Base-by-base conservation (phyloP, 30 jellyfish, hydroid and myxozoan genomes). In the Nemopilema nomurai region DNA sequence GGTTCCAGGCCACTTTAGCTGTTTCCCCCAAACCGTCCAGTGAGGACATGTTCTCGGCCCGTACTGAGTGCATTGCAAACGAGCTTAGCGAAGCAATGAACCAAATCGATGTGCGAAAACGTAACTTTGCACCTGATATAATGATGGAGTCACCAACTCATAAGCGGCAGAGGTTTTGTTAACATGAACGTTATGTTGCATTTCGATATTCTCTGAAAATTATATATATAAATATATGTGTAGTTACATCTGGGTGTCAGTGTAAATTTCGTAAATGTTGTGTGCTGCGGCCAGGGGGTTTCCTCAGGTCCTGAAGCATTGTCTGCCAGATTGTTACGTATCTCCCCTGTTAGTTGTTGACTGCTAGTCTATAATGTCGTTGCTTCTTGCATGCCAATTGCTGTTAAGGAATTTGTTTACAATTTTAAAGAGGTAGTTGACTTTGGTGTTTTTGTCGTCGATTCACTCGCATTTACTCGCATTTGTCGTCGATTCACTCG, bases 101-200 rank as follows among this genome's bases (percentile, higher is more conserved):
- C 53, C 70, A 52, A 23, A 51, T 51, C 64, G 96, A 87, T 31
- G 96, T 92, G 27, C 96, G 98, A 32, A 93, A 93, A 66, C 86
- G 98, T n/a, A 92, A 88, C 33, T 81, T 26, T 68, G 62, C 87
- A 19, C 63, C 68, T 28, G 96, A 80, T 68, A 87, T 77, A 73
- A 75, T 71, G 27, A 89, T 89, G 96, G 96, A 89, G 63, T 81
- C 96, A 20, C 91, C 96, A 0, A 87, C 31, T 68, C 96, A 89
- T 65, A 89, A 89, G 49, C 81, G 92, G 49, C 89, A 80, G 51
- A 64, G 96, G 32, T 89, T 80, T 82, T 89, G 96, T 51, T 89
- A 68, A 76, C 64, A 62, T 22, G 70, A 84, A 29, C 49, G 32
- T 57, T 65, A 25, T 27, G 30, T 33, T 33, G 57, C 57, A 3